Percentiles rank a stretch among this genome's conserved stretches.
These are phyloP conservation scores for Meganola albula DNA, from an alignment of 2,888 invertebrate species.

Conservation along the genomic window DNA sequence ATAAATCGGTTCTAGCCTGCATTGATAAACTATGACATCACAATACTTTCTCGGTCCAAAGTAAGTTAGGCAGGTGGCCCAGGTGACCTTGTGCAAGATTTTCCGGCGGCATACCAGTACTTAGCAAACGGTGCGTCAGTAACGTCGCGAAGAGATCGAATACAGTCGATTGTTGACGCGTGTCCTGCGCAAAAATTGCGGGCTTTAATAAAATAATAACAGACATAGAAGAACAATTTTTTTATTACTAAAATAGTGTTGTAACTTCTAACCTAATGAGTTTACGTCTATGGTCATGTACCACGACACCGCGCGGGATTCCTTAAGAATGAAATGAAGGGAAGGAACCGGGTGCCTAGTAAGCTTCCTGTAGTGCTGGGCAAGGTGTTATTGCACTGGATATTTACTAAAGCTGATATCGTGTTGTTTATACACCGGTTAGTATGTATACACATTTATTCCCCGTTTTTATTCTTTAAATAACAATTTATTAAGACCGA, in stretches of 20 bases:
- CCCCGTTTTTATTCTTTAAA: too few relatives aligned
- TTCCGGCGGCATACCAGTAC: conserved; percentile 18
- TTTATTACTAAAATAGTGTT: too few relatives aligned
- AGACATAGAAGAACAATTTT: too few relatives aligned
- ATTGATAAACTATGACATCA: conserved; percentile 45
- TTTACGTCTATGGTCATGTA: conserved; percentile 32
- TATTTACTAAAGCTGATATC: conserved; percentile 79
- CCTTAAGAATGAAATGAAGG: conserved; percentile 62
- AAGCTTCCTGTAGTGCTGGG: conserved; percentile 68
- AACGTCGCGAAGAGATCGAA: conserved; percentile 19
- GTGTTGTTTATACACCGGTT: conserved; percentile 81
- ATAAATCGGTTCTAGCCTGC: too few relatives aligned
- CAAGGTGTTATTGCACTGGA: conserved; percentile 79
- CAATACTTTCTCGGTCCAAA: conserved; percentile 48
- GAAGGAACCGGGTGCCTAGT: conserved; percentile 40
- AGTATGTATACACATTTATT: too few relatives aligned
- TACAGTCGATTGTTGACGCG: conserved; percentile 33
- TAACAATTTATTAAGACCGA: too few relatives aligned
- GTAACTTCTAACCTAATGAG: conserved; percentile 27
- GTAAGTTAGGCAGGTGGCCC: conserved; percentile 42
- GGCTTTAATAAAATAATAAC: too few relatives aligned
- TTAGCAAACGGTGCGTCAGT: conserved; percentile 17
- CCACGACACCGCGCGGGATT: conserved; percentile 19
- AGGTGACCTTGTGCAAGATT: conserved; percentile 53
- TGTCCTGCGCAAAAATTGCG: too few relatives aligned